Evolutionary conservation across 1,140 invertebrate genomes (phyloP).

Genomic region (Bombus difficillimus): DNA sequence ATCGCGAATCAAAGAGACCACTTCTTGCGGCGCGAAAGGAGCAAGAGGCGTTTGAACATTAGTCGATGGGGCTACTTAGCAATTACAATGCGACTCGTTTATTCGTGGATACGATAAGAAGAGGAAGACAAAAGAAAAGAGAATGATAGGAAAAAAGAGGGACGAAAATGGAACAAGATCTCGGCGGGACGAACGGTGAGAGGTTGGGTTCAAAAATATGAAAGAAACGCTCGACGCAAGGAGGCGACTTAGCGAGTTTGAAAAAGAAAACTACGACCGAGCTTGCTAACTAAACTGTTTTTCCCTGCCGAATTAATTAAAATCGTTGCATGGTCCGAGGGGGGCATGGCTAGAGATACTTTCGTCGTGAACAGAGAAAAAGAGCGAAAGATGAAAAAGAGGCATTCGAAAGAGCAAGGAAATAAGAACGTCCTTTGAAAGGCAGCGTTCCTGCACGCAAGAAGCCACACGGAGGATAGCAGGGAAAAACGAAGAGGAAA

Average conservation of each 20-base stretch:
- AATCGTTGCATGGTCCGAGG: slow-evolving; percentile 40
- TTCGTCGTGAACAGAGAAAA: not conserved
- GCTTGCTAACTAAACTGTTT: slow-evolving; percentile 40
- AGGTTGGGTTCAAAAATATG: slow-evolving; percentile 6
- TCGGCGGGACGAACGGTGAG: not conserved
- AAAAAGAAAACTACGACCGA: not conserved
- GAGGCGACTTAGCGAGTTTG: slow-evolving; percentile 14
- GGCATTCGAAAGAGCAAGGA: slow-evolving; percentile 8
- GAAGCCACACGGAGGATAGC: not conserved
- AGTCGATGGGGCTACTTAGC: slow-evolving; percentile 2
- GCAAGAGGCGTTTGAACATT: not conserved
- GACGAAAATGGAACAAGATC: not conserved
- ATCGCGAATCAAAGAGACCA: slow-evolving; percentile 13
- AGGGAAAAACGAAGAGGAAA: not conserved
- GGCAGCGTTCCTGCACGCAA: not conserved
- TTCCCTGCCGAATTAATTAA: slow-evolving; percentile 62
- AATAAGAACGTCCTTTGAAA: slow-evolving; percentile 30
- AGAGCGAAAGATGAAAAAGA: not conserved
- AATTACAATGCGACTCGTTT: slow-evolving; percentile 37
- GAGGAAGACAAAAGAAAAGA: no score
- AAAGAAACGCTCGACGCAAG: slow-evolving; percentile 6
- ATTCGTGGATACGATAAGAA: not conserved
- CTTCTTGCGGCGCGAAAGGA: not conserved
- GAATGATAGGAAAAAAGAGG: no score
- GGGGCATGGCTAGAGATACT: slow-evolving; percentile 15